Conservation (phyloP, 1,140 invertebrate genomes). For the Drosophila nannoptera region DNA sequence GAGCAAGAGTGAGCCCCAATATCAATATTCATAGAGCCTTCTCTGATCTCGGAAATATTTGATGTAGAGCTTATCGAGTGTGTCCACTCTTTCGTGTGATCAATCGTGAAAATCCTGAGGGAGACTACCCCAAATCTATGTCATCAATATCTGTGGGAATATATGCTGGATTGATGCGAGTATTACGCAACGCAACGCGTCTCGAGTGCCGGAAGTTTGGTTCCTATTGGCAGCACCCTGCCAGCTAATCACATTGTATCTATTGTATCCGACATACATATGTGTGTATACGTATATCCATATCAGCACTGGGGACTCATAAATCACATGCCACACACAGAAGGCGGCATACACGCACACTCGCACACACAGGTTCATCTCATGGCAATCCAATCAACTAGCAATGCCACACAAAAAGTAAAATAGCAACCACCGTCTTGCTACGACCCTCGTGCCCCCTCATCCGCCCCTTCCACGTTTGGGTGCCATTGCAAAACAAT, state of each 20-base stretch:
- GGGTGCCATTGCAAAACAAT: slow-evolving; percentile 48
- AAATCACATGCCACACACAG: slow-evolving; percentile 62
- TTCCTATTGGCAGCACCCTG: slow-evolving; percentile 31
- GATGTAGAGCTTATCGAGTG: too few relatives aligned
- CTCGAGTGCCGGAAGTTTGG: neutral
- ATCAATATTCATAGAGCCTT: too few relatives aligned
- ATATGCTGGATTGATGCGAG: neutral
- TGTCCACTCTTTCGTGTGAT: too few relatives aligned
- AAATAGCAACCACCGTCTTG: slow-evolving; percentile 65
- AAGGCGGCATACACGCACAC: slow-evolving; percentile 22
- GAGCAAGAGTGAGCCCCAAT: too few relatives aligned
- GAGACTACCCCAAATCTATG: slow-evolving; percentile 2
- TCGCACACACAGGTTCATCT: slow-evolving; percentile 55
- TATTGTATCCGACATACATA: slow-evolving; percentile 46
- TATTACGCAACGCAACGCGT: too few relatives aligned
- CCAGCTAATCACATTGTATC: slow-evolving; percentile 67
- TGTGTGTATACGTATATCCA: slow-evolving; percentile 28
- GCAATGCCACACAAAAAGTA: slow-evolving; percentile 69
- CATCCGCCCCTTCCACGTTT: slow-evolving; percentile 10
- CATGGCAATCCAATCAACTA: slow-evolving; percentile 77
- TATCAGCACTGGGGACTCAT: slow-evolving; percentile 70
- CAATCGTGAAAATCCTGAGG: neutral
- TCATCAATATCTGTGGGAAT: slow-evolving; percentile 12
- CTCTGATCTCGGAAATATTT: too few relatives aligned
- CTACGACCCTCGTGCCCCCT: neutral